Percentiles rank a stretch among this genome's conserved stretches.
These are phyloP conservation scores for Drosophila bifasciata DNA, from an alignment of 1,140 invertebrate genomes.

Conservation along the genomic window DNA sequence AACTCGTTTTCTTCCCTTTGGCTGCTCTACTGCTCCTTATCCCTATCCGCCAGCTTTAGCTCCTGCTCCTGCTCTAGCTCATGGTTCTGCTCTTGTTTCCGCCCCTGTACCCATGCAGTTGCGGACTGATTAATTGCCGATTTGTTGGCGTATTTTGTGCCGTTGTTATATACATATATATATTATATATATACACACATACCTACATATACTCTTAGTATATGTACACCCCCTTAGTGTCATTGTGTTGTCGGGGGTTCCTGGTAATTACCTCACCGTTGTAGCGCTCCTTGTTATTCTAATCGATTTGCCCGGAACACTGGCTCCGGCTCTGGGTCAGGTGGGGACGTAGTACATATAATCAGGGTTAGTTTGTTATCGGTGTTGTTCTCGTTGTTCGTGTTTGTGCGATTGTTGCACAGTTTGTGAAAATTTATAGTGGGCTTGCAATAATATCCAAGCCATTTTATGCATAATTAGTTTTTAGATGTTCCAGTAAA, in stretches of 20 bases:
- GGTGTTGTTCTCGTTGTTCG: constrained; percentile 51
- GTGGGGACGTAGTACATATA: constrained; percentile 30
- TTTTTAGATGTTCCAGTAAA: constrained; percentile 78
- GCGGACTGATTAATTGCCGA: constrained; percentile 77
- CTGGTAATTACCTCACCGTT: constrained; percentile 79
- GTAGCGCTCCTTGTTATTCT: constrained; percentile 78
- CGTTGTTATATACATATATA: constrained; percentile 61
- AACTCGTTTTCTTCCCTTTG: constrained; percentile 6
- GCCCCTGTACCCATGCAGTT: constrained; percentile 29
- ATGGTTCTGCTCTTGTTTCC: constrained; percentile 3
- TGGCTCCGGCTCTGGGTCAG: constrained; percentile 35
- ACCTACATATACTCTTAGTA: constrained; percentile 7
- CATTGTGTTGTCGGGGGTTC: constrained; percentile 59
- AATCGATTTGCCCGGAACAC: constrained; percentile 67
- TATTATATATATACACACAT: constrained; percentile 16
- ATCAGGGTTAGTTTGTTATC: constrained; percentile 66
- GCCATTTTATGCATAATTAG: constrained; percentile 82
- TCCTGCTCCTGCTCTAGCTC: not conserved
- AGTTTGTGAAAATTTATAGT: constrained; percentile 76
- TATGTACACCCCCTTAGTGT: constrained; percentile 46
- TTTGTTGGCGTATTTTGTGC: constrained; percentile 78
- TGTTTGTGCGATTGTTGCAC: constrained; percentile 65
- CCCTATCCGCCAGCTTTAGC: not conserved
- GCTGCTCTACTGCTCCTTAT: constrained; percentile 1
- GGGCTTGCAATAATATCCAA: constrained; percentile 74